A percentile compares a stretch with the other conserved stretches of the same genome.
phyloP scores from a whole-genome alignment of 2,888 invertebrate genomes.

The Phania funesta region DNA sequence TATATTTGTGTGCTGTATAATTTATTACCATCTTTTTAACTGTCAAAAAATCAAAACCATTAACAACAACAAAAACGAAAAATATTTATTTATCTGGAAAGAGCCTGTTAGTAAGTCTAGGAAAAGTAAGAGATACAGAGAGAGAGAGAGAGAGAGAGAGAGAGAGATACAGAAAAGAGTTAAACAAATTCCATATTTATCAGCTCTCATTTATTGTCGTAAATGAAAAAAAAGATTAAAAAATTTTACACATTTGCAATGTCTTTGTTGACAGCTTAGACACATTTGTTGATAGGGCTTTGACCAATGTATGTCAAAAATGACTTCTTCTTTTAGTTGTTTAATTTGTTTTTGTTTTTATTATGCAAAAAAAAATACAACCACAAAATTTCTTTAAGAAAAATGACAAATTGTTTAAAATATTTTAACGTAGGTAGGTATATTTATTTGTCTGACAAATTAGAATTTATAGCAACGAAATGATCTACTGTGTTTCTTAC shows the following conservation, averaged over 20 bases:
- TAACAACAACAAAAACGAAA: conserved; percentile 41
- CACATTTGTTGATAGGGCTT: conserved; percentile 69
- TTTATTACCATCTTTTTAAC: conserved; percentile 67
- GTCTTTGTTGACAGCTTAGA: conserved; percentile 69
- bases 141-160: neutral
- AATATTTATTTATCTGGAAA: neutral
- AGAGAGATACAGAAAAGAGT: neutral
- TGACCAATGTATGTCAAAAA: conserved; percentile 70
- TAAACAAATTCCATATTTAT: conserved; percentile 20
- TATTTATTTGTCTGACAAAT: conserved; percentile 38
- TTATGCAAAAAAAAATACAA: neutral
- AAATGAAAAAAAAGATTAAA: conserved; percentile 35
- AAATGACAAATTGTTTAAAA: conserved; percentile 62
- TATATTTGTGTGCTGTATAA: conserved; percentile 44
- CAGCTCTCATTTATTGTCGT: conserved; percentile 37
- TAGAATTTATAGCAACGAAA: conserved; percentile 33
- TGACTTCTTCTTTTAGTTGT: conserved; percentile 38
- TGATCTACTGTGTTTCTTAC: neutral
- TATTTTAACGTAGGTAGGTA: too few relatives aligned
- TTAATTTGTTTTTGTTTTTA: conserved; percentile 12
- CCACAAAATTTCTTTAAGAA: conserved; percentile 34
- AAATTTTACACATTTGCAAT: conserved; percentile 62
- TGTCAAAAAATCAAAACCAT: conserved; percentile 62
- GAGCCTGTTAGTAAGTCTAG: neutral
- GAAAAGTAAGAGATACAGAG: too few relatives aligned